Conservation (phyloP, 1,140 invertebrate species). For the Drosophila pseudoananassae region DNA sequence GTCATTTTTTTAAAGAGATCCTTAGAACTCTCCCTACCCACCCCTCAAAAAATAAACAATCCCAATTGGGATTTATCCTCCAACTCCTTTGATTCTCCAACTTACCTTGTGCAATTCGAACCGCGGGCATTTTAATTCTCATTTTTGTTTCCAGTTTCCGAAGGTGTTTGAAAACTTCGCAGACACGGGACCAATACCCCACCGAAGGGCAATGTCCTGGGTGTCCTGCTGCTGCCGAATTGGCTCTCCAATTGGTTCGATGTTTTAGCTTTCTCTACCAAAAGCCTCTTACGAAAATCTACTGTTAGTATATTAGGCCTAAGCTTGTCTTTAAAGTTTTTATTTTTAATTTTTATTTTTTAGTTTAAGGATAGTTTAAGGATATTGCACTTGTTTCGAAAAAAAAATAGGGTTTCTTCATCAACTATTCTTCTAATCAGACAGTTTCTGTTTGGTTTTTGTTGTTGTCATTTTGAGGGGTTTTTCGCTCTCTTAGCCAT, state of each 20-base stretch:
- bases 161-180: slow-evolving; percentile 64
- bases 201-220: slow-evolving; percentile 47
- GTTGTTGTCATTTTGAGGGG: slow-evolving; percentile 30
- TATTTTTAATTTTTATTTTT: not conserved
- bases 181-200: slow-evolving; percentile 56
- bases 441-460: slow-evolving; percentile 37
- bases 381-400: slow-evolving; percentile 29
- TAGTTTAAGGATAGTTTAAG: not conserved
- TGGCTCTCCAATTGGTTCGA: slow-evolving; percentile 2
- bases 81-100: not conserved
- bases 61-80: slow-evolving; percentile 26
- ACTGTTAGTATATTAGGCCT: not conserved
- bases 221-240: slow-evolving; percentile 8
- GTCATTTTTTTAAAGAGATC: too few relatives aligned
- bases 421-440: slow-evolving; percentile 28
- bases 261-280: not conserved
- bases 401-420: slow-evolving; percentile 26
- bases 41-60: too few relatives aligned
- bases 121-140: slow-evolving; percentile 98
- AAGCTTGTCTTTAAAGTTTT: not conserved
- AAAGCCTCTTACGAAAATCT: not conserved
- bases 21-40: too few relatives aligned
- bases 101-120: slow-evolving; percentile 96
- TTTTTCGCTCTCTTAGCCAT: slow-evolving; percentile 27
- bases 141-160: slow-evolving; percentile 88